Evolutionary conservation across 92 coral and sea anemone species (phyloP).

Genomic region (Palythoa caribaeorum): DNA sequence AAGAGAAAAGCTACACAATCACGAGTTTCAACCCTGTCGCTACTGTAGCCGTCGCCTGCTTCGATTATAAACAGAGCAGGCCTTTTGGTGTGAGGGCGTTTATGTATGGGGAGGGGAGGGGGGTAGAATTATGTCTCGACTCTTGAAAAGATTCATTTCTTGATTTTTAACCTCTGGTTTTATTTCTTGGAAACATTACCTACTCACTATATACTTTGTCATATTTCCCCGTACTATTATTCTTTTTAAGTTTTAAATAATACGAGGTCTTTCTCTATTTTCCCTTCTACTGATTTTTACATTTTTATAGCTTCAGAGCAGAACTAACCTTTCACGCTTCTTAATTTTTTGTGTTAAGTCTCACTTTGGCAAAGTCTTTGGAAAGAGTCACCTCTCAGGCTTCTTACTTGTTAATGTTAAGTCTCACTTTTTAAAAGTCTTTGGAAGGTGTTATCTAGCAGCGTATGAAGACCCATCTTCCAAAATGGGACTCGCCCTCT

Average conservation of each 20-base stretch:
- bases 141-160: neutral
- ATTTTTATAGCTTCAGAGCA: neutral
- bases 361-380: neutral
- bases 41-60: conserved; percentile 66
- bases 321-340: too few relatives aligned
- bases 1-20: neutral
- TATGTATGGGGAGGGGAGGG: neutral
- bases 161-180: neutral
- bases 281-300: neutral
- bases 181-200: neutral
- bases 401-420: neutral
- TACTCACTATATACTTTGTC: neutral
- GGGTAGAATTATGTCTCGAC: neutral
- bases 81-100: neutral
- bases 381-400: too few relatives aligned
- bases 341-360: neutral
- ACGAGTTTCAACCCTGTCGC: conserved; percentile 84
- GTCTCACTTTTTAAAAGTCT: neutral
- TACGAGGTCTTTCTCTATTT: neutral
- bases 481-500: neutral
- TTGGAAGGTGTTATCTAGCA: neutral
- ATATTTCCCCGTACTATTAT: neutral
- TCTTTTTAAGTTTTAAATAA: neutral
- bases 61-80: conserved; percentile 1
- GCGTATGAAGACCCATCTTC: neutral